Conservation (phyloP, 1,140 invertebrate genomes). For the Bombus vancouverensis region DNA sequence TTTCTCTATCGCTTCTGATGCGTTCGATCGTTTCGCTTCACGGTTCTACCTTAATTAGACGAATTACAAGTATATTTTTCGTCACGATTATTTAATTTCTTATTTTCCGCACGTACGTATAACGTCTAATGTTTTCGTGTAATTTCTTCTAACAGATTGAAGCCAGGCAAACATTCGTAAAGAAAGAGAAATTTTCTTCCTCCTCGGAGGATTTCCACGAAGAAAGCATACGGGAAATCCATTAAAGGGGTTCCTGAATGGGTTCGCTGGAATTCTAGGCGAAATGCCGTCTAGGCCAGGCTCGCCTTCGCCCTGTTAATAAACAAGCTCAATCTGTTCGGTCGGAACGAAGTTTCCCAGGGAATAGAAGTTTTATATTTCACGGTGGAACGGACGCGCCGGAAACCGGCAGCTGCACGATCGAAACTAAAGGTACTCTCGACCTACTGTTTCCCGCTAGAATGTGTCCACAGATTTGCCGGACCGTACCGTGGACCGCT, state of each 20-base stretch:
- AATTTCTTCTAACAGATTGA: no score
- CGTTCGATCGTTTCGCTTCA: neutral
- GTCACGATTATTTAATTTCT: neutral
- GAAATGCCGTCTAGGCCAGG: neutral
- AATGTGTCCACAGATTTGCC: conserved; percentile 24
- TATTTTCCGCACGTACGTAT: neutral
- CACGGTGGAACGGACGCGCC: neutral
- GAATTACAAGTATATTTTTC: neutral
- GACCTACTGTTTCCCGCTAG: neutral
- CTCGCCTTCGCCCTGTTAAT: neutral
- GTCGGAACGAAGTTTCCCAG: neutral
- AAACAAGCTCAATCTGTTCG: conserved; percentile 2
- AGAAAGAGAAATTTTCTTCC: neutral
- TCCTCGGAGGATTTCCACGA: neutral
- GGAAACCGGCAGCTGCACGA: conserved; percentile 27
- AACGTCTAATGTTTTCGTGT: neutral
- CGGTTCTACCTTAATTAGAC: neutral
- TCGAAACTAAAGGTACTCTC: conserved; percentile 15
- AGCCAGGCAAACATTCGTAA: neutral
- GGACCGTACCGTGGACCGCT: no score
- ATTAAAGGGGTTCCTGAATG: neutral
- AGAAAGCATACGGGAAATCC: neutral
- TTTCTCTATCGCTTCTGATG: neutral
- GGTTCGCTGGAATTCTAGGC: neutral
- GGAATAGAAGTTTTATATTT: conserved; percentile 27